Base-by-base conservation (phyloP, 2,797 vertebrate genomes). In the Capromys pilorides region DNA sequence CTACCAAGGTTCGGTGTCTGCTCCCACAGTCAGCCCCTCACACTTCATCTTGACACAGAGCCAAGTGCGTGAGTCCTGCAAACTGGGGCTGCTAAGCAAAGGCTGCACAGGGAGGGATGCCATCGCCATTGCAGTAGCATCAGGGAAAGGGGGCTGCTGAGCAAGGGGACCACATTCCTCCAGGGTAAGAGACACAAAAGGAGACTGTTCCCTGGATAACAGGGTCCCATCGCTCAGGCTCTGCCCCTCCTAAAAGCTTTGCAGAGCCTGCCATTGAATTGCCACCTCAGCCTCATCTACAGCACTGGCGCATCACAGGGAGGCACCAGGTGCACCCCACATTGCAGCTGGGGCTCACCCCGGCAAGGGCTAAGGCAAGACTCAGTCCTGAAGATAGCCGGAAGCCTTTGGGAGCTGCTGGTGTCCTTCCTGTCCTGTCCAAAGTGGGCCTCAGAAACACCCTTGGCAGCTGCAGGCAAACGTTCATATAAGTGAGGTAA, bases 221-320 rank as follows among this genome's bases (percentile, higher is more conserved):
- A 5, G 24, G 2, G 11, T 84, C 41, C 62, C 54, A 31, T 49
- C 54, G 26, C 51, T 54, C 0, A 0, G 3, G 31, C 45, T 69
- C 83, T 91, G 22, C 6, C 80, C 21, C 86, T 91, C 95, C n/a
- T 88, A 83, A 94, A 89, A 67, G 45, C 49, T 78, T 61, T 86
- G 61, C 33, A 71, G 87, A 45, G 4, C 64, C 49, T 64, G 64
- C 26, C 31, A 14, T 81, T 79, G 86, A 95, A 87, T 62, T 33
- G 39, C 36, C 88, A 91, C 14, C 14, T 13, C 26, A 39, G 26
- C 36, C 26, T 78, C 80, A 51, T 12, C 14, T 33, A n/a, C 77
- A 36, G 49, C 49, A 91, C 31, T 54, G 51, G 79, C 49, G 79
- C 28, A 45, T 84, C 7, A 21, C 13, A 9, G 26, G 18, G 73